Conservation (phyloP, 2,888 invertebrate species). For the Drosophila kuntzei region DNA sequence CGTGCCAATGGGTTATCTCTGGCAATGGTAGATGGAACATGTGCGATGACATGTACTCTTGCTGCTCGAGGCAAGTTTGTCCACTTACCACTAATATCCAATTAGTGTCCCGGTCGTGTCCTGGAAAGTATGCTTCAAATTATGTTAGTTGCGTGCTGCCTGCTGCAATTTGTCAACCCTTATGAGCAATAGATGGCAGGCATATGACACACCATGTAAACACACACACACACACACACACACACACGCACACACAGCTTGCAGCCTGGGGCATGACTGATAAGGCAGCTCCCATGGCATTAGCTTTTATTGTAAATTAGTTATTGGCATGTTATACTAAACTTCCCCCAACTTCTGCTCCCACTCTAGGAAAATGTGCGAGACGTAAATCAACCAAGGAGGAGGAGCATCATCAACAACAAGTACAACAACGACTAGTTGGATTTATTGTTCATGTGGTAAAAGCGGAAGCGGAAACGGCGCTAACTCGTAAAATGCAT, state of each 20-base stretch:
- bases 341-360: constrained; percentile 12
- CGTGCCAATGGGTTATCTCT: constrained; percentile 49
- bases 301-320: constrained; percentile 76
- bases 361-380: constrained; percentile 64
- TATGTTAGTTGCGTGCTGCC: constrained; percentile 59
- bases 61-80: constrained; percentile 35
- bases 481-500: constrained; percentile 89
- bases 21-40: constrained; percentile 65
- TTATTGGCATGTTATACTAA: constrained; percentile 78
- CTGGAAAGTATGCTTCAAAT: constrained; percentile 74
- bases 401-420: constrained; percentile 19
- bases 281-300: constrained; percentile 63
- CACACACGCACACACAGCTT: not conserved
- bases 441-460: constrained; percentile 49
- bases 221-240: constrained; percentile 28
- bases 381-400: constrained; percentile 54
- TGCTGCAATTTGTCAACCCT: constrained; percentile 75
- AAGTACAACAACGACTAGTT: constrained; percentile 28
- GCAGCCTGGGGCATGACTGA: constrained; percentile 39
- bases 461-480: constrained; percentile 48
- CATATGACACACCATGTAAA: constrained; percentile 56
- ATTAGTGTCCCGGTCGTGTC: constrained; percentile 66
- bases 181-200: constrained; percentile 40
- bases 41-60: constrained; percentile 31
- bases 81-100: constrained; percentile 76